These are phyloP conservation scores for Pycnomerus fuliginosus DNA, from an alignment of 2,888 invertebrate genomes.

Conservation along the genomic window DNA sequence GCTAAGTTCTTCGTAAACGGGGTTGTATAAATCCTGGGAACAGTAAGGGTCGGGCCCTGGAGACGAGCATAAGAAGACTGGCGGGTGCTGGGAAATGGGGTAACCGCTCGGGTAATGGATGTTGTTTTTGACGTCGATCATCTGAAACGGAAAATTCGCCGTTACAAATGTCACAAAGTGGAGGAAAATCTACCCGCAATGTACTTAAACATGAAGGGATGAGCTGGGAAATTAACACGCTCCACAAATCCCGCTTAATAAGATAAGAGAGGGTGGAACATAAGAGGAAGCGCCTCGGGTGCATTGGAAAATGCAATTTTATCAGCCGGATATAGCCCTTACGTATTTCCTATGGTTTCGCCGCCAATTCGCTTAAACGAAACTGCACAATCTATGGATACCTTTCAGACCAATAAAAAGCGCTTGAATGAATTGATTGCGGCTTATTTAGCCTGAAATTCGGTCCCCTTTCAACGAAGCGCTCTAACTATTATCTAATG, in stretches of 20 bases:
- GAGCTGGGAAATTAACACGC: slow-evolving; percentile 11
- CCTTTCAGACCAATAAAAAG: too few relatives aligned
- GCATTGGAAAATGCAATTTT: slow-evolving; percentile 14
- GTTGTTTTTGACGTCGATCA: slow-evolving; percentile 68
- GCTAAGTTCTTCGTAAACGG: slow-evolving; percentile 79
- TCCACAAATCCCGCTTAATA: slow-evolving; percentile 14
- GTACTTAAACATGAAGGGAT: slow-evolving; percentile 8
- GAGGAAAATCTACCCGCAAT: slow-evolving; percentile 9
- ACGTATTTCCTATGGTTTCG: slow-evolving; percentile 1
- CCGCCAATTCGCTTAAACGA: neutral
- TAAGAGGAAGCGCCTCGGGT: slow-evolving; percentile 9
- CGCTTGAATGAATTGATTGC: too few relatives aligned
- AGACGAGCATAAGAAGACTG: slow-evolving; percentile 71
- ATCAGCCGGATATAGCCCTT: slow-evolving; percentile 3
- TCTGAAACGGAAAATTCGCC: slow-evolving; percentile 56
- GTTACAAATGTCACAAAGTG: slow-evolving; percentile 3
- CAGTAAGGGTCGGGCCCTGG: slow-evolving; percentile 67
- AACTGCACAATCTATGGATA: too few relatives aligned
- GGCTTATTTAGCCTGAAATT: too few relatives aligned
- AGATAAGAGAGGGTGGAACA: neutral
- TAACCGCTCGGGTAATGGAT: slow-evolving; percentile 63
- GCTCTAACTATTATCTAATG: too few relatives aligned
- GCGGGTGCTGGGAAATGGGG: slow-evolving; percentile 61
- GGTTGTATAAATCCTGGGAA: slow-evolving; percentile 68
- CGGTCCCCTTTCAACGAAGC: too few relatives aligned